These are phyloP conservation scores for Drosophila lowei DNA, from an alignment of 1,140 invertebrate species.

Conservation along the genomic window DNA sequence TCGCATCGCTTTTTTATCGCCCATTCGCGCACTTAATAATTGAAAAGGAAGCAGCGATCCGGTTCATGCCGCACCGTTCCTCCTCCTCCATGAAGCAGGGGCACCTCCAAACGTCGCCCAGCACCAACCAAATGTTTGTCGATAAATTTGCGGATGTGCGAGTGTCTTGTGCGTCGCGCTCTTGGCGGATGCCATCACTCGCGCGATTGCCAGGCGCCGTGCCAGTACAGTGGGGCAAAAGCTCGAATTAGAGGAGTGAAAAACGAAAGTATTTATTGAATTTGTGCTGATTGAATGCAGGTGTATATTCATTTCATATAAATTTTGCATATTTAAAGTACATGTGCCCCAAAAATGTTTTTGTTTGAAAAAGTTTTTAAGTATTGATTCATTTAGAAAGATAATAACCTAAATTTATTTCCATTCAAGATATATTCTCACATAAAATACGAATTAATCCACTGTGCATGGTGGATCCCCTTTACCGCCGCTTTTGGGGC, in stretches of 20 bases:
- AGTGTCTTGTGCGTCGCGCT: constrained; percentile 72
- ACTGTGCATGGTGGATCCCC: constrained; percentile 9
- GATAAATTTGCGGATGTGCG: constrained; percentile 81
- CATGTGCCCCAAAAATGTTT: no score
- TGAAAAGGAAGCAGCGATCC: constrained; percentile 77
- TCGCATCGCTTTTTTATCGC: constrained; percentile 62
- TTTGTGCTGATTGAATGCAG: no score
- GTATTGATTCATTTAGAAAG: no score
- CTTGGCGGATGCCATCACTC: constrained; percentile 80
- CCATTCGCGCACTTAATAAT: constrained; percentile 79
- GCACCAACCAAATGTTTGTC: constrained; percentile 78
- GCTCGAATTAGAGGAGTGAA: no score
- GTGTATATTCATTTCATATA: no score
- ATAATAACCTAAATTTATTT: no score
- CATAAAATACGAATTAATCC: background rate
- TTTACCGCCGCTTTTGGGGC: constrained; percentile 12
- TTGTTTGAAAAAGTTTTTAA: no score
- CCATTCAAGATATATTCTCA: no score
- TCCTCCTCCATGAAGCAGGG: background rate
- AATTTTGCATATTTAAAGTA: no score
- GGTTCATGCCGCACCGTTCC: constrained; percentile 30
- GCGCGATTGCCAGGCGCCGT: constrained; percentile 49
- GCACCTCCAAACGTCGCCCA: constrained; percentile 17
- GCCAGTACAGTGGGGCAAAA: constrained; percentile 34
- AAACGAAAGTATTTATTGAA: no score